phyloP scores from a whole-genome alignment of 1,140 invertebrate species.

The Danaus plexippus region DNA sequence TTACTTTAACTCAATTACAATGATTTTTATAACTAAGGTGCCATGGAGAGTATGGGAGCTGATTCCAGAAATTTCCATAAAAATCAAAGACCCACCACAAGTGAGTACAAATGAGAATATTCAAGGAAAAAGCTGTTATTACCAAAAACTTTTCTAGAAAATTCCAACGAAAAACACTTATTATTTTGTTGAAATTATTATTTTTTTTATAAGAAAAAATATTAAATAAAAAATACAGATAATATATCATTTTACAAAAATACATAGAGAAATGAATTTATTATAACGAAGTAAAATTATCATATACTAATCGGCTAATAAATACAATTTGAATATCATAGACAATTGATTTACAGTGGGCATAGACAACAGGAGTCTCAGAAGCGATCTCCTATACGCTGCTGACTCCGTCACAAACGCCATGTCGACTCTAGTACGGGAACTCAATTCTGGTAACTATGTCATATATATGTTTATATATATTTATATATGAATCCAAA shows the following conservation, averaged over 20 bases:
- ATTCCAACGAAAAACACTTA: too few relatives aligned
- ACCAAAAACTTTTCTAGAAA: slow-evolving; percentile 2
- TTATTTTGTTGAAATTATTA: too few relatives aligned
- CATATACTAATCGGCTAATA: too few relatives aligned
- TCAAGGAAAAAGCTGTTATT: too few relatives aligned
- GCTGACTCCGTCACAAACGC: slow-evolving; percentile 96
- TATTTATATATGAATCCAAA: too few relatives aligned
- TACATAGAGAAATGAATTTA: too few relatives aligned
- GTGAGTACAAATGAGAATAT: slow-evolving; percentile 32
- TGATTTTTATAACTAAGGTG: slow-evolving; percentile 24
- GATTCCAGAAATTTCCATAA: slow-evolving; percentile 55
- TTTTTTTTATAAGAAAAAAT: too few relatives aligned
- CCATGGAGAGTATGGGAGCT: slow-evolving; percentile 54
- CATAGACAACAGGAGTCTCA: slow-evolving; percentile 76
- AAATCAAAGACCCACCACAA: slow-evolving; percentile 60
- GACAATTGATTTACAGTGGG: slow-evolving; percentile 46
- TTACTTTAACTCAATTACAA: background rate
- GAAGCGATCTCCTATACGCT: slow-evolving; percentile 90
- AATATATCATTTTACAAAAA: too few relatives aligned
- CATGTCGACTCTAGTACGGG: slow-evolving; percentile 95
- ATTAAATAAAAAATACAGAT: too few relatives aligned
- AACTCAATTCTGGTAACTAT: slow-evolving; percentile 89
- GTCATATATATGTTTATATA: too few relatives aligned
- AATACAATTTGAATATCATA: too few relatives aligned
- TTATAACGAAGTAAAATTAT: too few relatives aligned